Evolutionary conservation across 2,797 vertebrate species (phyloP).

Genomic region (Catostomus latipinnis): DNA sequence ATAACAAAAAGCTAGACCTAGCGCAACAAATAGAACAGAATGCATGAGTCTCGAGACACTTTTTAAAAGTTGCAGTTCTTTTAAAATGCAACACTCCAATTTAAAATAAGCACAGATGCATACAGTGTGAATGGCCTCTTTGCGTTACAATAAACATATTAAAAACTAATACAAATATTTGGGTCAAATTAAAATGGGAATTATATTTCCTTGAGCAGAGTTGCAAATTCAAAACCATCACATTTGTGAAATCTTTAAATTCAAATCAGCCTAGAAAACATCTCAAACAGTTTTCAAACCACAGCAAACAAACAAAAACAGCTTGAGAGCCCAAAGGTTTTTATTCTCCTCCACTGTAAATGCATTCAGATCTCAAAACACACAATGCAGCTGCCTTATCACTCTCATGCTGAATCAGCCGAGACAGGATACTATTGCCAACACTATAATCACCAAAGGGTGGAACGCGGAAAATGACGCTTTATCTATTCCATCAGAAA

Average conservation of each 20-base stretch:
- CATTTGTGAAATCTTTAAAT: background rate
- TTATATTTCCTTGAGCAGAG: constrained; percentile 7
- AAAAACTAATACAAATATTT: too few species aligned
- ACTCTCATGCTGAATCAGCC: constrained; percentile 43
- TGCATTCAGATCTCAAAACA: constrained; percentile 26
- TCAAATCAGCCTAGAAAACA: background rate
- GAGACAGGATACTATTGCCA: constrained; percentile 44
- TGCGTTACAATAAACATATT: too few species aligned
- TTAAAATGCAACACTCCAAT: too few species aligned
- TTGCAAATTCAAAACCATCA: background rate
- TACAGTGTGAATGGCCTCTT: too few species aligned
- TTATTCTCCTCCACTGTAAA: constrained; percentile 12
- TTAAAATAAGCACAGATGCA: too few species aligned
- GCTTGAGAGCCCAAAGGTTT: background rate
- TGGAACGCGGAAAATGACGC: constrained; percentile 27
- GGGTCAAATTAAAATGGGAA: constrained; percentile 3
- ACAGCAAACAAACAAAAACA: constrained; percentile 7
- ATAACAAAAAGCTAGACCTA: background rate
- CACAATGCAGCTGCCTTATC: constrained; percentile 26
- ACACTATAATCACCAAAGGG: constrained; percentile 58
- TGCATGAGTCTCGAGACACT: too few species aligned
- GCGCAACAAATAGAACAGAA: too few species aligned
- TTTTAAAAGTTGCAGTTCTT: too few species aligned
- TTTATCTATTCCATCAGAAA: constrained; percentile 29
- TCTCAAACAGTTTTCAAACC: constrained; percentile 12